Evolutionary conservation across 1,140 invertebrate species (phyloP), one percentile per base, ranked within the genome.

Genomic region (Hycleus cichorii): DNA sequence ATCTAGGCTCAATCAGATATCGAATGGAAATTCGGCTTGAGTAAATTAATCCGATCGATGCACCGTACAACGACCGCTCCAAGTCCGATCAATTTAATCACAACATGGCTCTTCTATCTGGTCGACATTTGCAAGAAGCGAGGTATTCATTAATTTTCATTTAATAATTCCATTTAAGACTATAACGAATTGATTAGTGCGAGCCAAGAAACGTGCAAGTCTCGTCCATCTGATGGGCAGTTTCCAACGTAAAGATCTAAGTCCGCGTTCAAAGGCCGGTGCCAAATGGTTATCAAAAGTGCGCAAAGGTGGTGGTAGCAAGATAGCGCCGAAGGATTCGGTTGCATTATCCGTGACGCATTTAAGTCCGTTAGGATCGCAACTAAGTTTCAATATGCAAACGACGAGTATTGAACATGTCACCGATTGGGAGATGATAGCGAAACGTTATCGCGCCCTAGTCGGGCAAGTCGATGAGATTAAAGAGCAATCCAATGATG

Each of bases 1-100:
- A 32, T 32, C 25, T 72, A 95, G 83, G 93, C 95, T 44, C 95
- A 99, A 83, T 98, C 96, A n/a, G 97, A 99, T 76, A 97, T 96
- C 66, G 97, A 99, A 77, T 99, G 97, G 97, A 99, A 99, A 76
- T 99, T 97, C 73, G 97, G 97, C 32, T 77, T 98, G 65, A 97
- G 96, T 44, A 99, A 99, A 78, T 81, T 99, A 65, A 97, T 99
- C 70, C 81, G 95, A 63, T 96, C 97, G 72, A 99, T 99, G 95
- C 95, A 98, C 77, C 86, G 97, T 70, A 97, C 95, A 5, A 94
- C 92, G 40, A 93, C 94, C 3, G 96, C 97, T 3, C 97, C 97
- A 0, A 93, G 95, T 2, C 97, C 97, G 0, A 81, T 99, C 40
- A 99, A 98, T 74, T 82, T 99, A 47, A 82, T 98, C 59, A 97